Conservation (phyloP, 2,797 vertebrate species). For the Dipus sagitta region DNA sequence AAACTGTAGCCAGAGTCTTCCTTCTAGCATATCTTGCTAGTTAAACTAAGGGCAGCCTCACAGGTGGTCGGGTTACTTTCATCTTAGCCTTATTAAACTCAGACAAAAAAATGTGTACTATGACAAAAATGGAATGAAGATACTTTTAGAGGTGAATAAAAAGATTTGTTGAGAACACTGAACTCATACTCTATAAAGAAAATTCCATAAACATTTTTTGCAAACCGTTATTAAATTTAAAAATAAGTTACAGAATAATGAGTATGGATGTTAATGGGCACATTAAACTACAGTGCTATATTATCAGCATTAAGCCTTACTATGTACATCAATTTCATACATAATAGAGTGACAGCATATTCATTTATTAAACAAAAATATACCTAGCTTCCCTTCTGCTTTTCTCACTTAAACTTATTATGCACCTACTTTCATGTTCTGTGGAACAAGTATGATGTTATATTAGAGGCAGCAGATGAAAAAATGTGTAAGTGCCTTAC, state of each 20-base stretch:
- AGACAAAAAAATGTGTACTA: not conserved
- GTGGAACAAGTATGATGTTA: conserved; percentile 63
- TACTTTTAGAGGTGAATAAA: not conserved
- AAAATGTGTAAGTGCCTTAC: conserved; percentile 72
- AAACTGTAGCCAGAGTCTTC: not conserved
- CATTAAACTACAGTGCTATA: not conserved
- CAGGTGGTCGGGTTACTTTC: not conserved
- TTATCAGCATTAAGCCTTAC: not conserved
- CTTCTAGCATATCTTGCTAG: conserved; percentile 17
- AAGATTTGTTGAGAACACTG: not conserved
- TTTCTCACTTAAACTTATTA: conserved; percentile 50
- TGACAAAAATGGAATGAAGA: not conserved
- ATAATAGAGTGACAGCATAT: not conserved
- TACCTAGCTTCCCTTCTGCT: not conserved
- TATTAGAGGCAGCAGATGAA: conserved; percentile 63
- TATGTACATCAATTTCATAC: not conserved
- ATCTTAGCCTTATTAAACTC: not conserved
- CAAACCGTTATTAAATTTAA: not conserved
- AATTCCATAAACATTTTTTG: not conserved
- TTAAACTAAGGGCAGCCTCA: not conserved
- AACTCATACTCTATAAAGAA: not conserved
- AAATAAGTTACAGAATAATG: not conserved
- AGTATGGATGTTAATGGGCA: not conserved
- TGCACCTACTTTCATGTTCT: not conserved
- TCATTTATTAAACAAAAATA: conserved; percentile 12